Evolutionary conservation across 2,888 invertebrate genomes (phyloP).

Genomic region (Syrista parreyssii): DNA sequence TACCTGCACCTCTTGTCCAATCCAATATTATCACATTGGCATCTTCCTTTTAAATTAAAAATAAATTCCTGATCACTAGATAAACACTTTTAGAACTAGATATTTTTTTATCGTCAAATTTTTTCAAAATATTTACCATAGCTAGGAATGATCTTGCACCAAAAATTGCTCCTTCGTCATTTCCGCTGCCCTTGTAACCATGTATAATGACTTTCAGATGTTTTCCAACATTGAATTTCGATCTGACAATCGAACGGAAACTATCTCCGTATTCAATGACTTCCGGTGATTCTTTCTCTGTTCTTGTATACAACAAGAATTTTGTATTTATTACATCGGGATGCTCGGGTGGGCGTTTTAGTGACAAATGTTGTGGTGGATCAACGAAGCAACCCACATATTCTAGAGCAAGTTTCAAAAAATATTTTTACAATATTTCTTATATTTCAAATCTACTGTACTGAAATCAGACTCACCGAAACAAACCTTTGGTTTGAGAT

Average conservation of each 20-base stretch:
- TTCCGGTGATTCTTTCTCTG: conserved; percentile 63
- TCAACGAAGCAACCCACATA: conserved; percentile 70
- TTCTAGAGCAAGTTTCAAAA: conserved; percentile 63
- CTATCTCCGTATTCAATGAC: conserved; percentile 67
- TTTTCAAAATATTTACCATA: conserved; percentile 63
- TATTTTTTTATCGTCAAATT: not conserved
- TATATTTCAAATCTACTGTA: conserved; percentile 36
- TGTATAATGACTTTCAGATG: conserved; percentile 70
- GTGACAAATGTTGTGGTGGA: conserved; percentile 66
- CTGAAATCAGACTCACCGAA: conserved; percentile 45
- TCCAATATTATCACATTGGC: conserved; percentile 70
- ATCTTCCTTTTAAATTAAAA: conserved; percentile 64
- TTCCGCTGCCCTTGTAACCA: conserved; percentile 71
- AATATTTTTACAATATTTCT: conserved; percentile 71
- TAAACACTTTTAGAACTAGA: not conserved
- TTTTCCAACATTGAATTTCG: conserved; percentile 66
- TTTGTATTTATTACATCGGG: conserved; percentile 69
- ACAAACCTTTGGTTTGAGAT: conserved; percentile 52
- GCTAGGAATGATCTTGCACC: conserved; percentile 67
- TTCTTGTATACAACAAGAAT: conserved; percentile 68
- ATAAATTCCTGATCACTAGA: not conserved
- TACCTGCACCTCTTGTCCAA: conserved; percentile 72
- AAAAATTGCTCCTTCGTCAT: conserved; percentile 65
- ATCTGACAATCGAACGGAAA: conserved; percentile 63
- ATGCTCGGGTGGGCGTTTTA: conserved; percentile 70